A percentile compares a stretch with the other conserved stretches of the same genome.
phyloP scores from a whole-genome alignment of 1,140 invertebrate species.

The Argopecten irradians region DNA sequence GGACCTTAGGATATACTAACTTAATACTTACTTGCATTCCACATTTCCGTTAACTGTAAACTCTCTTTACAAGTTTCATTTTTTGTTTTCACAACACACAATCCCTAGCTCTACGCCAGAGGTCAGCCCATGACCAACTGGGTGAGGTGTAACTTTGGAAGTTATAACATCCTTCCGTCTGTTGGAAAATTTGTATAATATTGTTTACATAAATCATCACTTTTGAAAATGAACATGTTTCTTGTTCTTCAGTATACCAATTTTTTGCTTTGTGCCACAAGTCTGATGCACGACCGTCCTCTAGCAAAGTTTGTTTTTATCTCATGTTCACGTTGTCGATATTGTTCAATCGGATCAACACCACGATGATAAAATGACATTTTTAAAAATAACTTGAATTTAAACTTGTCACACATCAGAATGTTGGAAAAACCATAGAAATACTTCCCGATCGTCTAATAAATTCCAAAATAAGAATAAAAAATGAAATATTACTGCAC shows the following conservation, averaged over 20 bases:
- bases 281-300: neutral
- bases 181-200: neutral
- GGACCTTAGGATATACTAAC: no score
- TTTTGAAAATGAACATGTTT: neutral
- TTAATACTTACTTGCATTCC: neutral
- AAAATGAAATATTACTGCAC: no score
- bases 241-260: neutral
- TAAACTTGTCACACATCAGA: neutral
- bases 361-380: constrained; percentile 47
- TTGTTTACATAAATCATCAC: neutral
- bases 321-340: neutral
- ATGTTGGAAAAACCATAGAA: no score
- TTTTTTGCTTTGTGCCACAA: neutral
- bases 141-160: neutral
- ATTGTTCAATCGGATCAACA: constrained; percentile 25
- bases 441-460: no score
- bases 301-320: neutral
- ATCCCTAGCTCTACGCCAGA: neutral
- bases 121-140: neutral
- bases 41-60: no score
- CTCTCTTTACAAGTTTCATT: neutral
- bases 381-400: neutral
- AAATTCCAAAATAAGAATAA: no score
- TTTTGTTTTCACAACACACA: neutral
- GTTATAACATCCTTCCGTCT: neutral